Percentiles rank a stretch among this genome's conserved stretches.
Conservation (phyloP, 2,888 invertebrate genomes). For the Seira musarum region DNA sequence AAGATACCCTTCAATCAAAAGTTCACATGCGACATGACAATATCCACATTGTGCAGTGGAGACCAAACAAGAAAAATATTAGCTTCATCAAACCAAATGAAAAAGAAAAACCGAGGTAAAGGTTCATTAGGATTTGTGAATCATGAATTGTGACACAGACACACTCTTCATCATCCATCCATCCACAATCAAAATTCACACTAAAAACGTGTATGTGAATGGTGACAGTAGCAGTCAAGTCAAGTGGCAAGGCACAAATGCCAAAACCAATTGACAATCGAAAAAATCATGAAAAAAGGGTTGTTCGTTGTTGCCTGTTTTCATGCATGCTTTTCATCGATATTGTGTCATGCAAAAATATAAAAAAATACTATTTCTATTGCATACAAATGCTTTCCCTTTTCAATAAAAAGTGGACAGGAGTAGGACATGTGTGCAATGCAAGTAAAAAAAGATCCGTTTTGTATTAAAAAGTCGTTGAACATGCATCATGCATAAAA, state of each 20-base stretch:
- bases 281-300: not conserved
- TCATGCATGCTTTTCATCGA: not conserved
- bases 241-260: slow-evolving; percentile 31
- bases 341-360: not conserved
- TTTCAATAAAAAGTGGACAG: too few relatives aligned
- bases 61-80: slow-evolving; percentile 20
- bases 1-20: slow-evolving; percentile 21
- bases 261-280: not conserved
- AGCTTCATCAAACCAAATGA: slow-evolving; percentile 31
- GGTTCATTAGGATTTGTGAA: slow-evolving; percentile 28
- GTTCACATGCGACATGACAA: slow-evolving; percentile 32
- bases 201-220: slow-evolving; percentile 20
- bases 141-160: not conserved
- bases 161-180: slow-evolving; percentile 25
- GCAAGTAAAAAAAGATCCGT: too few relatives aligned
- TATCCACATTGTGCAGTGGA: not conserved
- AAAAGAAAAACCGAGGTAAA: too few relatives aligned
- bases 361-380: too few relatives aligned
- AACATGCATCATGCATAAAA: not conserved
- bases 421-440: too few relatives aligned
- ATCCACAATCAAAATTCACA: slow-evolving; percentile 24
- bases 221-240: slow-evolving; percentile 45
- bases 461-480: too few relatives aligned
- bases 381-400: too few relatives aligned
- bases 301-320: too few relatives aligned